These are phyloP conservation scores for Pristionchus exspectatus DNA, from an alignment of 2,888 invertebrate genomes.

Conservation along the genomic window DNA sequence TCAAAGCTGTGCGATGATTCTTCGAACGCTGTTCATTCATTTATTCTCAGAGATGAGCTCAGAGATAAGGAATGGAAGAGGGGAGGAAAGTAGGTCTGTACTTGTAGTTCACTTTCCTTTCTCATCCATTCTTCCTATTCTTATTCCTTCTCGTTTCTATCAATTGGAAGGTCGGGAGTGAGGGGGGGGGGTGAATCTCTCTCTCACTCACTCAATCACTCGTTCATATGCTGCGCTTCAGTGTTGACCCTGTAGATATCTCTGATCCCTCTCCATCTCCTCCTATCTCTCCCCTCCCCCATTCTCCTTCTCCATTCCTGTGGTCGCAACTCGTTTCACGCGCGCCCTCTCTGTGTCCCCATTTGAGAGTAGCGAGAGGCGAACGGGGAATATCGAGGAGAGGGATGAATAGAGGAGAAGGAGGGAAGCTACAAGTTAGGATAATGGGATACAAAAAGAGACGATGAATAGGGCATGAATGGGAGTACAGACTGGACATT, in stretches of 20 bases:
- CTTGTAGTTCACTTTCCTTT: conserved; percentile 17
- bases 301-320: conserved; percentile 20
- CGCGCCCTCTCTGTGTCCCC: conserved; percentile 20
- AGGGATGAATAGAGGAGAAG: conserved; percentile 16
- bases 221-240: neutral
- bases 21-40: neutral
- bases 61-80: neutral
- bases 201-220: neutral
- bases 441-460: neutral
- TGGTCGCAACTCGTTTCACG: conserved; percentile 52
- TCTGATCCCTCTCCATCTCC: neutral
- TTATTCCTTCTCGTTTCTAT: neutral
- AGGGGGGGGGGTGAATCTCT: neutral
- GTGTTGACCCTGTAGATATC: neutral
- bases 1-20: neutral
- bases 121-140: neutral
- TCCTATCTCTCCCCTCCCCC: neutral
- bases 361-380: conserved; percentile 51
- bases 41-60: neutral
- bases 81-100: neutral
- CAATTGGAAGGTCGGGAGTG: conserved; percentile 25
- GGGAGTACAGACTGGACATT: neutral
- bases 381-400: conserved; percentile 52
- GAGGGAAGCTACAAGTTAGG: neutral
- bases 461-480: neutral